phyloP scores from a whole-genome alignment of 2,888 invertebrate genomes.

The Noctua pronuba region DNA sequence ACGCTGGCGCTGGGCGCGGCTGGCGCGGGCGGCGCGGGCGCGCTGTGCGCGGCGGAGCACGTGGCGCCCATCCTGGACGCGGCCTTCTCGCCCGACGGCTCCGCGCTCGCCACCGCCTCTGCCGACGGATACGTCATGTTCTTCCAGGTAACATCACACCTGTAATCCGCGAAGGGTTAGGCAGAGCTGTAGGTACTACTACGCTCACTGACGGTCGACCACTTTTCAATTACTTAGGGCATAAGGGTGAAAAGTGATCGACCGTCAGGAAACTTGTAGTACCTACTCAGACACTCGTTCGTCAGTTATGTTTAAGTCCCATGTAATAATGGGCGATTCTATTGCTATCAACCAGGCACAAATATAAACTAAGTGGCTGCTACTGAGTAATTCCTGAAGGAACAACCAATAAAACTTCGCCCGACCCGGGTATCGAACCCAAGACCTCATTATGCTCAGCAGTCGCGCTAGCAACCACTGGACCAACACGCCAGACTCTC shows the following conservation, averaged over 20 bases:
- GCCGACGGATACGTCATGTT: constrained; percentile 97
- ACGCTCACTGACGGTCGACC: too few relatives aligned
- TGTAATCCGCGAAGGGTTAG: too few relatives aligned
- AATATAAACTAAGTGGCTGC: not conserved
- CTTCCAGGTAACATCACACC: constrained; percentile 92
- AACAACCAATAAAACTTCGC: not conserved
- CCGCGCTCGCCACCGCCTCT: constrained; percentile 97
- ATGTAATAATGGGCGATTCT: not conserved
- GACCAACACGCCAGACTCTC: not conserved
- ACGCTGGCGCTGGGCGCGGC: constrained; percentile 31
- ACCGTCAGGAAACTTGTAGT: too few relatives aligned
- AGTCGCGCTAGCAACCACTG: not conserved
- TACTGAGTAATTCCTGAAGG: not conserved
- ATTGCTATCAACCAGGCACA: not conserved
- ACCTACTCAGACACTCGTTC: not conserved
- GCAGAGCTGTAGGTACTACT: too few relatives aligned
- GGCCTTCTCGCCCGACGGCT: constrained; percentile 98
- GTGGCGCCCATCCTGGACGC: constrained; percentile 93
- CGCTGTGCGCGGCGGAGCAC: constrained; percentile 77
- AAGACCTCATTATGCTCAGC: not conserved
- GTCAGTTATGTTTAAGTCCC: not conserved
- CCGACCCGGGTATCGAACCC: not conserved
- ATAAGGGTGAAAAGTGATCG: too few relatives aligned
- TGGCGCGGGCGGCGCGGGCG: constrained; percentile 64
- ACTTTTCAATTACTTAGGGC: too few relatives aligned